Percentiles rank a stretch among this genome's conserved stretches.
Conservation (phyloP, 2,113 vertebrate species). For the Abramis brama region DNA sequence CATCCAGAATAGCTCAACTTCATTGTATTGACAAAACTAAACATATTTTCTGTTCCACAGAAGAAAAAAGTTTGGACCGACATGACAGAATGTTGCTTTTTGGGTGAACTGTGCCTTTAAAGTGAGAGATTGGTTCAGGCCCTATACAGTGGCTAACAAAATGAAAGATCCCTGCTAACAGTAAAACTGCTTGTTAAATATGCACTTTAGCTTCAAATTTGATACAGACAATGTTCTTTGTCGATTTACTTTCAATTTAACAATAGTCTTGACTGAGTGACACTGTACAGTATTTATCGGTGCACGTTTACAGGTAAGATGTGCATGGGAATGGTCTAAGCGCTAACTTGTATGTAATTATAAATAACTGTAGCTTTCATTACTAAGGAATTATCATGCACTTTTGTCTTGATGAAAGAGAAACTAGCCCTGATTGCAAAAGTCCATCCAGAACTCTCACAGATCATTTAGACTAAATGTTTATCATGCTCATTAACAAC, state of each 20-base stretch:
- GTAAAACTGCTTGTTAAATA: constrained; percentile 40
- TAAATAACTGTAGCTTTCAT: constrained; percentile 34
- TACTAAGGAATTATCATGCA: constrained; percentile 39
- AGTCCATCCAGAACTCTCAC: background rate
- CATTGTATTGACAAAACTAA: background rate
- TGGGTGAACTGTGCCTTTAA: background rate
- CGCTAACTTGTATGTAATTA: constrained; percentile 41
- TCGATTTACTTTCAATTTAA: constrained; percentile 16
- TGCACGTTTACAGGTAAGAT: constrained; percentile 49
- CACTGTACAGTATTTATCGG: background rate
- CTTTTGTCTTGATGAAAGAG: constrained; percentile 15
- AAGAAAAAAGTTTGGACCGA: background rate
- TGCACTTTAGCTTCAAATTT: constrained; percentile 55
- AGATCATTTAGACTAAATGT: background rate
- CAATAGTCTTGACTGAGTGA: constrained; percentile 11
- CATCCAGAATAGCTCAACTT: background rate
- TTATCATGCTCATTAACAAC: background rate
- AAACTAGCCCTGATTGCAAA: constrained; percentile 1
- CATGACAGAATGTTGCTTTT: background rate
- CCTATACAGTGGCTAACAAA: constrained; percentile 29
- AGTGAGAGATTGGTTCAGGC: background rate
- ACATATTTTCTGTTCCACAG: background rate
- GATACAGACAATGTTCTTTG: background rate
- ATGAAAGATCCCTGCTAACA: constrained; percentile 39
- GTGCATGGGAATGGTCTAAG: constrained; percentile 43